Evolutionary conservation across 2,797 vertebrate species (phyloP).

Genomic region (Anguilla pacifica): DNA sequence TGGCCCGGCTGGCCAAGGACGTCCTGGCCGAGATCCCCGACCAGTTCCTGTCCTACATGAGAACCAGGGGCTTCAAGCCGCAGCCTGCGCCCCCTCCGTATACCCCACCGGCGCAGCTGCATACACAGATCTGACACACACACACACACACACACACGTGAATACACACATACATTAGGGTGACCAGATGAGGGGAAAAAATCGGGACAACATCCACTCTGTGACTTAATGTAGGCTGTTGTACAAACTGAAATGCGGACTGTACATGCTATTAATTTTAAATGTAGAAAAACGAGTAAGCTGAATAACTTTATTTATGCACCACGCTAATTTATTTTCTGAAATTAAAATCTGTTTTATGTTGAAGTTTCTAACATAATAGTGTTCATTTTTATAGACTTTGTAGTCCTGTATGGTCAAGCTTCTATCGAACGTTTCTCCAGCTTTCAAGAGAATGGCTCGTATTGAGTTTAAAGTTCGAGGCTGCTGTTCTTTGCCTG

Average conservation of each 20-base stretch:
- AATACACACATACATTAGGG: neutral
- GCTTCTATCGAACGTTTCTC: no score
- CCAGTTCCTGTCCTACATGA: slow-evolving; percentile 98
- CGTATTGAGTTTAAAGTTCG: no score
- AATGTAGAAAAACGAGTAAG: neutral
- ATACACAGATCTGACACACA: slow-evolving; percentile 90
- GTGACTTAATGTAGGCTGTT: neutral
- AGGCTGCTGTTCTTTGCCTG: no score
- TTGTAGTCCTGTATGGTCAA: neutral
- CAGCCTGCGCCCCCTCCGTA: slow-evolving; percentile 91
- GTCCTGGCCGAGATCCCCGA: slow-evolving; percentile 95
- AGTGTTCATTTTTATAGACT: neutral
- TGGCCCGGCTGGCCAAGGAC: slow-evolving; percentile 94
- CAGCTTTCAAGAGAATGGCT: no score
- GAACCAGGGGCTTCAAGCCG: slow-evolving; percentile 93
- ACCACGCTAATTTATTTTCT: neutral
- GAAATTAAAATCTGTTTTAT: neutral
- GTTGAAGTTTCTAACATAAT: neutral
- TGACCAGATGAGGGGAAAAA: neutral
- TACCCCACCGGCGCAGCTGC: slow-evolving; percentile 82
- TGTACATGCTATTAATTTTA: neutral
- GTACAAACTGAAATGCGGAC: neutral
- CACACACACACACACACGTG: neutral
- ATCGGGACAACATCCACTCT: neutral
- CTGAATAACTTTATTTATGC: neutral